Conservation (phyloP, 2,888 invertebrate genomes). For the Ophioninae sp. region DNA sequence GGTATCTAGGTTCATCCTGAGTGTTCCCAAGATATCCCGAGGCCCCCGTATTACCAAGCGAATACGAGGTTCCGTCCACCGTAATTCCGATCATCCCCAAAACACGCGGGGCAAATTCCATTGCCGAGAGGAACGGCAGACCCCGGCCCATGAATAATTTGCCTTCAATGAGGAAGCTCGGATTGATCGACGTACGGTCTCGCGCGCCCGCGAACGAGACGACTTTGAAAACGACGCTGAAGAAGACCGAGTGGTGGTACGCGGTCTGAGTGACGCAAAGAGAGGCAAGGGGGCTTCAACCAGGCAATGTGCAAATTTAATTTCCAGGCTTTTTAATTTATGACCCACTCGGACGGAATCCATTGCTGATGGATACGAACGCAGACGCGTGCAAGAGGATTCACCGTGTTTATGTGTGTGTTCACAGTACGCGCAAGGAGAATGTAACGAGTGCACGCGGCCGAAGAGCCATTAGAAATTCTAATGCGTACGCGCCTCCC, state of each 20-base stretch:
- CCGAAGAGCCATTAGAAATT: slow-evolving; percentile 57
- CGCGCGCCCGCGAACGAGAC: background rate
- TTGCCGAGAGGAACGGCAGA: background rate
- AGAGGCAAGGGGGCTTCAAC: background rate
- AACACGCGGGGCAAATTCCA: background rate
- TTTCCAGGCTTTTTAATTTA: slow-evolving; percentile 51
- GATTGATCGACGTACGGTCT: slow-evolving; percentile 4
- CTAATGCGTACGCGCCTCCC: slow-evolving; percentile 43
- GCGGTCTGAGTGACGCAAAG: background rate
- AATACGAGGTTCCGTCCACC: no score
- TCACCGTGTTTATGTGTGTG: background rate
- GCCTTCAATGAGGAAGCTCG: background rate
- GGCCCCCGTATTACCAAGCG: no score
- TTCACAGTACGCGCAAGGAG: slow-evolving; percentile 22
- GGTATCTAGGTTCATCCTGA: no score
- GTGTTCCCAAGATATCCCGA: no score
- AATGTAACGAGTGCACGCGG: slow-evolving; percentile 46
- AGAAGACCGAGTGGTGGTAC: background rate
- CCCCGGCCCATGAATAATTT: background rate
- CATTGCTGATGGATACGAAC: slow-evolving; percentile 14
- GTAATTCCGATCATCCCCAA: no score
- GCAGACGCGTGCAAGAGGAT: background rate
- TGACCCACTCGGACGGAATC: slow-evolving; percentile 25
- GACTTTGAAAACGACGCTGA: background rate
- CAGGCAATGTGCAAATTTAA: slow-evolving; percentile 39